Percentiles rank a stretch among this genome's conserved stretches.
Conservation (phyloP, 2,113 vertebrate species). For the Cichladusa arquata region DNA sequence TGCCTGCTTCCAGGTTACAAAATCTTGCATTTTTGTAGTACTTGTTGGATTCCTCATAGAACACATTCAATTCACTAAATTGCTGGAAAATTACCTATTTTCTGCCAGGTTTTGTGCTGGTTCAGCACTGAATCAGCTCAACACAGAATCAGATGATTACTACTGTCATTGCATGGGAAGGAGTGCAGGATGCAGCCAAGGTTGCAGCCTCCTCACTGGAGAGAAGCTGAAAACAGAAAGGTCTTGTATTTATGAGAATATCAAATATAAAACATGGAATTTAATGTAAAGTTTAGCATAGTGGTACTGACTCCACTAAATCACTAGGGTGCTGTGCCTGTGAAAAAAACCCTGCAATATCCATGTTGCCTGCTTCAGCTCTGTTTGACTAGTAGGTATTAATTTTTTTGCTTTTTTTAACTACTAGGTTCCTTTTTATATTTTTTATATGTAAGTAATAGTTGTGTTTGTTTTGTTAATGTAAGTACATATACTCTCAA, state of each 20-base stretch:
- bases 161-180: background rate
- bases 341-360: background rate
- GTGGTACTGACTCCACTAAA: background rate
- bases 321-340: background rate
- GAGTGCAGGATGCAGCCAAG: background rate
- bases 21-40: background rate
- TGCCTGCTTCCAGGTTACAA: background rate
- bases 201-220: background rate
- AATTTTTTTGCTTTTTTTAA: background rate
- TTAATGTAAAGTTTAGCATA: background rate
- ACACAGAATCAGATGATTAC: background rate
- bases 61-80: background rate
- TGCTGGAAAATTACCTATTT: background rate
- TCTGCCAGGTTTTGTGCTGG: background rate
- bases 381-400: background rate
- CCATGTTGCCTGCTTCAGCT: background rate
- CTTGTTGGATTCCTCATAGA: background rate
- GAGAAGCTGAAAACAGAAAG: background rate
- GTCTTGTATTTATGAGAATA: background rate
- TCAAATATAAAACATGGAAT: background rate
- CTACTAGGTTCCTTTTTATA: background rate
- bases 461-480: background rate
- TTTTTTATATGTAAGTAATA: background rate
- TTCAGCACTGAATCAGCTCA: slow-evolving; percentile 1
- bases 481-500: background rate